Conservation (phyloP, 2,113 vertebrate species). For the Nesoenas mayeri region DNA sequence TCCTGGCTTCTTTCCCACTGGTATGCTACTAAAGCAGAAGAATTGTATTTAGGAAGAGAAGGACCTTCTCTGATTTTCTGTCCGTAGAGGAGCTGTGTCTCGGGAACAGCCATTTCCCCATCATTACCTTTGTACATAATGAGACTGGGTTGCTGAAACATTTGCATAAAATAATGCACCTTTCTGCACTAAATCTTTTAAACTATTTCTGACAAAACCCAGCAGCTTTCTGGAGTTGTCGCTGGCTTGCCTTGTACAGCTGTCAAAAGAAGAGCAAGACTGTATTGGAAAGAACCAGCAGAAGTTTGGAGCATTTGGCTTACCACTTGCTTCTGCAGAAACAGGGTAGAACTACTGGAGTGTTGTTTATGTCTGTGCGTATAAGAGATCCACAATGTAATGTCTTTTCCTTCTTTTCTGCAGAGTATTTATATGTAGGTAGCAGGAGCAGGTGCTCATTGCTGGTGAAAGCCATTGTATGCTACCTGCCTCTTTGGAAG, state of each 20-base stretch:
- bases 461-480: neutral
- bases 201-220: neutral
- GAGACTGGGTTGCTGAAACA: neutral
- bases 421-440: neutral
- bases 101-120: neutral
- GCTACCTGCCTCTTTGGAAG: neutral
- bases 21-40: neutral
- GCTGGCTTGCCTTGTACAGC: neutral
- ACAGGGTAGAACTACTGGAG: neutral
- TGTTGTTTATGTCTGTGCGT: neutral
- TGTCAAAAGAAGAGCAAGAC: neutral
- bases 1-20: neutral
- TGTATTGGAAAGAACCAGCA: neutral
- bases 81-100: neutral
- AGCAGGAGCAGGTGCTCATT: neutral
- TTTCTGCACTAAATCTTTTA: neutral
- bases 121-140: neutral
- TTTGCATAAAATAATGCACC: neutral
- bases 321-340: neutral
- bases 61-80: neutral
- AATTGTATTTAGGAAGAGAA: neutral
- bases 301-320: neutral
- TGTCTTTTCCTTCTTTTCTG: neutral
- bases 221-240: neutral
- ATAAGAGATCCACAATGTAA: neutral